Base-by-base conservation (phyloP, 2,888 invertebrate species). In the Parnassius orleans region DNA sequence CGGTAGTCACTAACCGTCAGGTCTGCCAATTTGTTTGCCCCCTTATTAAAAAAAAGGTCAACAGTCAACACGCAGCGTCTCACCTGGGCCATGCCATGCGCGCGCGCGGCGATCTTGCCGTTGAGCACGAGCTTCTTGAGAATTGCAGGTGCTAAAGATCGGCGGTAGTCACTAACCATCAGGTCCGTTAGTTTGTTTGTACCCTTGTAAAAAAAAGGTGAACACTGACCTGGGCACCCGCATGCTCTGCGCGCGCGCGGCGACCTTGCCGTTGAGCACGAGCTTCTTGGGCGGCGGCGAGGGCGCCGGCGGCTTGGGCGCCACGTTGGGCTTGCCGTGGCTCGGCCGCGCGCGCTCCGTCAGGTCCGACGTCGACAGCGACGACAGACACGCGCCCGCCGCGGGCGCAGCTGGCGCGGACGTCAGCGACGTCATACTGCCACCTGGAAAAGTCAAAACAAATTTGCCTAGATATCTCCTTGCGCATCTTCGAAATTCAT, bases 41-140 rank as follows among this genome's bases (percentile, higher is more conserved):
- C 33, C 33, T 33, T 33, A 19, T 24, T 33, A 33, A 33, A 33
- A 33, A 33, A 33, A 33, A 33, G 5, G 7, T 7, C 0, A 33
- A 7, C 33, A 33, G 19, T 19, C 19, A 19, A 19, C 19, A 19
- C 19, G 19, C 19, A 19, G 19, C 19, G 19, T 19, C 11, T 53
- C 77, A 96, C 86, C 96, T 94, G 41, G 96, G 96, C 71, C 96
- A 97, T 96, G 82, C 97, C 97, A 81, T 96, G 97, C 70, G 97
- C 95, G 66, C 97, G 90, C 10, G 94, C 93, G 3, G 96, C 95
- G 50, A 92, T 78, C 68, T 90, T 93, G 1, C 93, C 93, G 67
- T 93, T 93, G 41, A 93, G 84, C 57, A 92, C 83, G 12, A 94
- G 81, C 65, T 94, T 94, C 81, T 95, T 95, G 41, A 93, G 94